These are phyloP conservation scores for Sebastes minor DNA, from an alignment of 2,797 vertebrate genomes.

Conservation along the genomic window DNA sequence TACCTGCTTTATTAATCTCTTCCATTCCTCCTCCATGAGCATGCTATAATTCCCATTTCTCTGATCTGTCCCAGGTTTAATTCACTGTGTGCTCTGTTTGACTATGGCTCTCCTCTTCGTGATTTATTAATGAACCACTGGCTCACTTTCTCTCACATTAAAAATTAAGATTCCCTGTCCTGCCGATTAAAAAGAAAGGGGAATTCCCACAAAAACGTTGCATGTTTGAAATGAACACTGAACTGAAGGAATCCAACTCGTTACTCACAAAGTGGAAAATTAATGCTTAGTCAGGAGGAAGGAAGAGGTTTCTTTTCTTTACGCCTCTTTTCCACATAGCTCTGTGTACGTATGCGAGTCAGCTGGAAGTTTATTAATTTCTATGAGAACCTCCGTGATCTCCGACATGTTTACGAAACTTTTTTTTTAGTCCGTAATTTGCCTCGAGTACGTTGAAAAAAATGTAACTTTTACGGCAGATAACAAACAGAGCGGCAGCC, in stretches of 20 bases:
- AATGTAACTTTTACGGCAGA: no score
- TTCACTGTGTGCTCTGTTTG: constrained; percentile 25
- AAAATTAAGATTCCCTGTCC: neutral
- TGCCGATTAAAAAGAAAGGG: neutral
- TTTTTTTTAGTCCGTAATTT: no score
- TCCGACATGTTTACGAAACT: no score
- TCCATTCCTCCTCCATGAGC: constrained; percentile 16
- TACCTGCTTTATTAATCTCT: constrained; percentile 26
- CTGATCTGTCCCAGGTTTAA: constrained; percentile 20
- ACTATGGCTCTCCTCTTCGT: constrained; percentile 11
- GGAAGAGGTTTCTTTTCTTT: neutral
- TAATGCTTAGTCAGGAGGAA: neutral
- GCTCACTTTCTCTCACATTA: constrained; percentile 6
- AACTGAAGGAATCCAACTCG: neutral
- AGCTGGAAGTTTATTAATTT: no score
- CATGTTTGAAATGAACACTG: neutral
- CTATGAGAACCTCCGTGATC: no score
- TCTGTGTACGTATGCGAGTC: no score
- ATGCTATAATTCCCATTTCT: constrained; percentile 26
- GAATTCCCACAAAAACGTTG: neutral
- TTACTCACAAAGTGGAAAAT: neutral
- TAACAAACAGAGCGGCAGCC: no score
- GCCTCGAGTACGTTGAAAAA: no score
- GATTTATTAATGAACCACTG: constrained; percentile 37
- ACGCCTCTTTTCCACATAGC: no score